Percentiles rank a stretch among this genome's conserved stretches.
These are phyloP conservation scores for Eledona agricola DNA, from an alignment of 2,888 invertebrate genomes.

Conservation along the genomic window DNA sequence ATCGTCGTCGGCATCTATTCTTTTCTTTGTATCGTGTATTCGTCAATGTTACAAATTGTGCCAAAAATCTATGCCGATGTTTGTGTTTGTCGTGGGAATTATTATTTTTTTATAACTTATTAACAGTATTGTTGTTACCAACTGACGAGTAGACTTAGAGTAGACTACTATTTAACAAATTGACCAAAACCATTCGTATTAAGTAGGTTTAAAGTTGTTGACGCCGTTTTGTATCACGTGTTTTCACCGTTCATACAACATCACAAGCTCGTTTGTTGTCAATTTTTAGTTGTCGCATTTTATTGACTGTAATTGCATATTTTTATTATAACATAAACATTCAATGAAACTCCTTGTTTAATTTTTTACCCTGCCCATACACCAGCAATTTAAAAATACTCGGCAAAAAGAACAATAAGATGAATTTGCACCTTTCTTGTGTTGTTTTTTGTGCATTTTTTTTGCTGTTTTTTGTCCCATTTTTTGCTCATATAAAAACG, in stretches of 20 bases:
- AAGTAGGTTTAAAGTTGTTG: conserved; percentile 29
- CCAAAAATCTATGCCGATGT: conserved; percentile 35
- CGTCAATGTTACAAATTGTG: conserved; percentile 32
- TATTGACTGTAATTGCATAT: conserved; percentile 24
- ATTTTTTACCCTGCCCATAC: background rate
- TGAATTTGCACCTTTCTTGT: no score
- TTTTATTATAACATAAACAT: conserved; percentile 19
- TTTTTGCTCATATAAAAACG: no score
- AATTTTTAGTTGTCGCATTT: conserved; percentile 15
- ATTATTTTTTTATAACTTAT: conserved; percentile 45
- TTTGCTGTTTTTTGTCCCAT: no score
- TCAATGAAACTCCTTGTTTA: background rate
- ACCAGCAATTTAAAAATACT: no score
- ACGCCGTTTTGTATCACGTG: conserved; percentile 25
- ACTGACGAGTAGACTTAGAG: conserved; percentile 44
- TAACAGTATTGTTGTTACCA: conserved; percentile 49
- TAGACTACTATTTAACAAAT: conserved; percentile 51
- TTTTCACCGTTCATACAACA: conserved; percentile 19
- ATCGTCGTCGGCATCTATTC: conserved; percentile 10
- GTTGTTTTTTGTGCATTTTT: no score
- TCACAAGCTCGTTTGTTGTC: conserved; percentile 20
- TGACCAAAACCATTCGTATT: conserved; percentile 46
- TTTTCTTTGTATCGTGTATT: conserved; percentile 19
- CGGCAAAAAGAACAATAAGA: no score
- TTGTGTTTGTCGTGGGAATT: conserved; percentile 26